Percentiles rank a stretch among this genome's conserved stretches.
These are phyloP conservation scores for Halcyon chelicuti DNA, from an alignment of 2,797 vertebrate species.

Conservation along the genomic window DNA sequence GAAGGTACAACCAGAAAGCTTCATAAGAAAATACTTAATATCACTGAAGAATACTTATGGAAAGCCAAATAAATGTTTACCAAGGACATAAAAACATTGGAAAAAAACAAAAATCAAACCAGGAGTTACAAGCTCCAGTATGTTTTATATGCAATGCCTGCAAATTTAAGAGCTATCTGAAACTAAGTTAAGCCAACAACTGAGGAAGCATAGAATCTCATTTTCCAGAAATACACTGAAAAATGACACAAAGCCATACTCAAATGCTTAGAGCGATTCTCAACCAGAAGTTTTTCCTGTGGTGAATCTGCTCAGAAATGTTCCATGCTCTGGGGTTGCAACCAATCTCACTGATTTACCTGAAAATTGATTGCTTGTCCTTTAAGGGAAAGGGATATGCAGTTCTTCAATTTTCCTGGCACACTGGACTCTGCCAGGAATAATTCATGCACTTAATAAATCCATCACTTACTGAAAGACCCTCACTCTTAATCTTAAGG, in stretches of 20 bases:
- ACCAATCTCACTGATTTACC: not conserved
- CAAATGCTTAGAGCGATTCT: not conserved
- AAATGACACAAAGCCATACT: not conserved
- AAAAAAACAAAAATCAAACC: not conserved
- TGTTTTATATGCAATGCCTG: not conserved
- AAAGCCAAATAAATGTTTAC: not conserved
- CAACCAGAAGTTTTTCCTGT: not conserved
- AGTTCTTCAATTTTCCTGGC: not conserved
- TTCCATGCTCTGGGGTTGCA: not conserved
- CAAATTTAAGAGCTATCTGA: not conserved
- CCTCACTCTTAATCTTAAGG: not conserved
- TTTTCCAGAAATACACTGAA: not conserved
- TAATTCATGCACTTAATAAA: not conserved
- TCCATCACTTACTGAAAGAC: not conserved
- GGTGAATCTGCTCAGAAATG: not conserved
- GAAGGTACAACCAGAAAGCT: not conserved
- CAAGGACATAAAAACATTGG: not conserved
- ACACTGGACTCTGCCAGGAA: not conserved
- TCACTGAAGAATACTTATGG: too few species aligned
- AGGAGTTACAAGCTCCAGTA: not conserved
- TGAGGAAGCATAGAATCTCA: not conserved
- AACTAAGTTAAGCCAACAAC: not conserved
- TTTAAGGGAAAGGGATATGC: not conserved
- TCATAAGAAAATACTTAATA: not conserved
- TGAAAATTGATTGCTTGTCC: not conserved